Base-by-base conservation (phyloP, 1,140 invertebrate genomes). In the Orius insidiosus region DNA sequence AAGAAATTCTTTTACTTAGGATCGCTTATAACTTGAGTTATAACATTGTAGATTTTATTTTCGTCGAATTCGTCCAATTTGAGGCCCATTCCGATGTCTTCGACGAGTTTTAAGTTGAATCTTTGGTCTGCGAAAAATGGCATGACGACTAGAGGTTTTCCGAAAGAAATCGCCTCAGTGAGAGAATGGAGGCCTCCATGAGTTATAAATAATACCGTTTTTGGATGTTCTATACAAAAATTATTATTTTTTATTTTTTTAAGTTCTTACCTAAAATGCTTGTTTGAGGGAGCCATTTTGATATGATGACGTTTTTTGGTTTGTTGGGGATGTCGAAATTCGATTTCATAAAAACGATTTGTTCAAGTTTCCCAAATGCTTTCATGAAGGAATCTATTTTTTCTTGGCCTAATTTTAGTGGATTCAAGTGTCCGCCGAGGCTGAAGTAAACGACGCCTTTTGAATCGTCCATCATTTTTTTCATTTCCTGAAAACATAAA, bases 381-480 rank as follows among this genome's bases (percentile, higher is more conserved):
- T 24, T 24, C 3, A 24, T 24, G 24, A 24, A 24, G 3, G 24
- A 3, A 4, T 24, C 7, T 24, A 24, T 24, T 24, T 24, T 24
- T 24, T 24, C 24, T 24, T 24, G 24, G 3, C 24, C 24, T 7
- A 24, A 24, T 24, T 24, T 24, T 24, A 7, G 7, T 4, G 24
- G 24, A 24, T 24, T 24, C 7, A 24, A 24, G 7, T 24, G 24
- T 4, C 24, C 7, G n/a, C 74, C 74, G 43, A 76, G 56, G 47
- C 67, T 71, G 52, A 76, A 71, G 51, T 71, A 72, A 53, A 76
- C 69, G n/a, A 66, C 65, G 1, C 72, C 72, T 33, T 73, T 54
- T 4, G 54, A 59, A 42, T 71, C 62, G 47, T 75, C 68, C 16
- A 78, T 59, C 50, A 74, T 72, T 6, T 65, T 57, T 55, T 71